A percentile compares a stretch with the other conserved stretches of the same genome.
These are phyloP conservation scores for Lymantria dispar DNA, from an alignment of 2,888 invertebrate species.

Conservation along the genomic window DNA sequence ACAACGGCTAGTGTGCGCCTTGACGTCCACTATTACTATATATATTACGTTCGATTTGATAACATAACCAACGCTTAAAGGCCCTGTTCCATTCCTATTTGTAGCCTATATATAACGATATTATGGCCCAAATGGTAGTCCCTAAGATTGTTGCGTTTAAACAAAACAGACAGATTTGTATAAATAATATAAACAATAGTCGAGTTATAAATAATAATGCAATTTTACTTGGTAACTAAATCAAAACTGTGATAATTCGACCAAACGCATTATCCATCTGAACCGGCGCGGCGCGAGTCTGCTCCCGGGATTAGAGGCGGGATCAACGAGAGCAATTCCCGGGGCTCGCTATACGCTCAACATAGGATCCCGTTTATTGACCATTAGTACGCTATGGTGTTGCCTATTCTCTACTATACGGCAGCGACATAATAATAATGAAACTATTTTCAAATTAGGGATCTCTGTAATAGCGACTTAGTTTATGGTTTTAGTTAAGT, in stretches of 20 bases:
- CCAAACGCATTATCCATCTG: conserved; percentile 39
- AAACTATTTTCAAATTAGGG: conserved; percentile 33
- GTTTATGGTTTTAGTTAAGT: background rate
- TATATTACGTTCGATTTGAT: no score
- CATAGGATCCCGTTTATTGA: conserved; percentile 52
- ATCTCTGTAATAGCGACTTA: conserved; percentile 23
- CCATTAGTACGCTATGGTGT: conserved; percentile 46
- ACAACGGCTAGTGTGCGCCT: no score
- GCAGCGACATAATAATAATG: conserved; percentile 26
- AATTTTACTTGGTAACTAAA: conserved; percentile 1
- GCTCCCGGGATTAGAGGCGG: conserved; percentile 45
- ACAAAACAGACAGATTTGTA: no score
- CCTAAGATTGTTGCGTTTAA: no score
- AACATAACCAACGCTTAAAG: no score
- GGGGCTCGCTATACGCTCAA: conserved; percentile 33
- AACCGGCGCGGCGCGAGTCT: conserved; percentile 28
- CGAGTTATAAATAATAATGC: no score
- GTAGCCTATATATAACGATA: no score
- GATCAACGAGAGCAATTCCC: conserved; percentile 48
- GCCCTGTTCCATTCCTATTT: no score
- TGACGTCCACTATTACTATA: no score
- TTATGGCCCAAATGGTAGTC: no score
- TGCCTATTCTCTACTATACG: conserved; percentile 33
- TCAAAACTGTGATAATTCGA: conserved; percentile 36
- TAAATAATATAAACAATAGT: no score